phyloP scores from a whole-genome alignment of 2,888 invertebrate species.

The Prosapia bicincta region DNA sequence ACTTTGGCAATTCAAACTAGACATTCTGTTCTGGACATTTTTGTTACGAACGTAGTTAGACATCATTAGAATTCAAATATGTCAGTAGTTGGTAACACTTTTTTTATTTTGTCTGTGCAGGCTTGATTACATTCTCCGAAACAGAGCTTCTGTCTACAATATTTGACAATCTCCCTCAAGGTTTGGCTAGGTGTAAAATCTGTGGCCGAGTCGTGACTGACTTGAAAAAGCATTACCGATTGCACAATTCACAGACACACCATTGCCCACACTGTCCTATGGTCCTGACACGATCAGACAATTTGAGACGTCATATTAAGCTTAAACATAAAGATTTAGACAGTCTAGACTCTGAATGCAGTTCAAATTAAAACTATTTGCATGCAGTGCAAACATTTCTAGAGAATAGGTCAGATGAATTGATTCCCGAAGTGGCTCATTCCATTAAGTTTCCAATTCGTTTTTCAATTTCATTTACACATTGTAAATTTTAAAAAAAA shows the following conservation, averaged over 20 bases:
- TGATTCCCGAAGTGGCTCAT: too few relatives aligned
- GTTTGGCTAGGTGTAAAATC: conserved; percentile 39
- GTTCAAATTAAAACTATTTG: neutral
- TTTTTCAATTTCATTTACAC: too few relatives aligned
- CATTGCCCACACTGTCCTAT: conserved; percentile 61
- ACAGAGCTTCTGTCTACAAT: conserved; percentile 24
- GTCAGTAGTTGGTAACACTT: neutral
- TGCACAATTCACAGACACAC: conserved; percentile 35
- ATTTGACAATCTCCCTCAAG: conserved; percentile 28
- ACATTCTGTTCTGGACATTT: neutral
- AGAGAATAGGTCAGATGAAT: too few relatives aligned
- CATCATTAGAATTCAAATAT: neutral
- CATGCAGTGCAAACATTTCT: neutral
- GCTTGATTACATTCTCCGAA: conserved; percentile 15
- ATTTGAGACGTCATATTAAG: conserved; percentile 62
- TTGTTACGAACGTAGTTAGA: neutral
- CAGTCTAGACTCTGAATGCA: neutral
- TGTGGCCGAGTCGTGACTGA: conserved; percentile 65
- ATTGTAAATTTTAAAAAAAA: too few relatives aligned
- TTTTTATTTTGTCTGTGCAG: conserved; percentile 24
- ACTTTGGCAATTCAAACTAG: neutral
- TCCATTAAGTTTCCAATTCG: too few relatives aligned
- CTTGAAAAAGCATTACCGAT: conserved; percentile 57
- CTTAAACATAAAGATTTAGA: conserved; percentile 52
- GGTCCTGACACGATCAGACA: conserved; percentile 62